Percentiles rank a stretch among this genome's conserved stretches.
Conservation (phyloP, 64 coral and sea anemone genomes). For the Exaiptasia diaphana region DNA sequence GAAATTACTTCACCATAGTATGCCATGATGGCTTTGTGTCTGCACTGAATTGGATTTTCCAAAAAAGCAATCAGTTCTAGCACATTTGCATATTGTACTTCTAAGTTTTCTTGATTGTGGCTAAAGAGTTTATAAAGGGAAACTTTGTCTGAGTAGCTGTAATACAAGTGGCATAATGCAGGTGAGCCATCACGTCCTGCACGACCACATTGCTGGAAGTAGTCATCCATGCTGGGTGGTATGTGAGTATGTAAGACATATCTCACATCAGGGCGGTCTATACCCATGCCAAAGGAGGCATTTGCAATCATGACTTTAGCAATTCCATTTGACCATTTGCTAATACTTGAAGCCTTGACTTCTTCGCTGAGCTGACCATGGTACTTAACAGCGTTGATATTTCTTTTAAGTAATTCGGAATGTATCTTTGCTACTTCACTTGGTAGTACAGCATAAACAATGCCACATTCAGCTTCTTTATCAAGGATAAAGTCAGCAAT, state of each 20-base stretch:
- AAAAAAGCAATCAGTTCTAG: not conserved
- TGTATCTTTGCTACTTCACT: not conserved
- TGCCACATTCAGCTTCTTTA: not conserved
- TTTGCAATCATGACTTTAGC: not conserved
- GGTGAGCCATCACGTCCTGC: conserved; percentile 24
- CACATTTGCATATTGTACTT: not conserved
- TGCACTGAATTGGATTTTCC: conserved; percentile 3
- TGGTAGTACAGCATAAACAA: conserved; percentile 19
- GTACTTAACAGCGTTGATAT: not conserved
- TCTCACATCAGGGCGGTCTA: conserved; percentile 17
- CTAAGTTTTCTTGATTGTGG: not conserved
- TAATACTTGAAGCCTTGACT: not conserved
- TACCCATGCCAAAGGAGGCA: conserved; percentile 26
- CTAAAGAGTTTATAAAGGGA: not conserved
- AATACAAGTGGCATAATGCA: not conserved
- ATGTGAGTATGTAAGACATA: not conserved
- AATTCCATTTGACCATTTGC: conserved; percentile 8
- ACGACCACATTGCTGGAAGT: not conserved
- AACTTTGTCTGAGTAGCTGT: not conserved
- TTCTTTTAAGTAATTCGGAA: not conserved
- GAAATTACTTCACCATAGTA: conserved; percentile 27
- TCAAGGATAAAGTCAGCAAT: not conserved
- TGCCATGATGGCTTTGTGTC: not conserved
- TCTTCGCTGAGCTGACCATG: conserved; percentile 31
- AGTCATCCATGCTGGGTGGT: not conserved